Evolutionary conservation across 1,140 invertebrate species (phyloP).

Genomic region (Drosophila sucinea): DNA sequence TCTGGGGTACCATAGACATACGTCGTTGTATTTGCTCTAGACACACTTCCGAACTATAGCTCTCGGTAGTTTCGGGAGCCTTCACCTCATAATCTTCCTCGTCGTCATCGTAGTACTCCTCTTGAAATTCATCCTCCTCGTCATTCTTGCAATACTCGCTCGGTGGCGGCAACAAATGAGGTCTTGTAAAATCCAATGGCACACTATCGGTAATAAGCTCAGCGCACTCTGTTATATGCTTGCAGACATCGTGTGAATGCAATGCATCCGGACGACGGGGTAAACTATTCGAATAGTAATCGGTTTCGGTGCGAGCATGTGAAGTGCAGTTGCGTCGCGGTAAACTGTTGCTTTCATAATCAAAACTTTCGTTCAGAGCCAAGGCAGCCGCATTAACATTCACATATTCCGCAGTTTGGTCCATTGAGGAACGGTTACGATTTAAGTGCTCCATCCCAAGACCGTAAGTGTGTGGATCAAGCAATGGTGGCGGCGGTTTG

Average conservation of each 20-base stretch:
- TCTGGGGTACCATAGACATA: conserved; percentile 69
- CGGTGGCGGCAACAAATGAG: conserved; percentile 71
- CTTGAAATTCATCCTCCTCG: conserved; percentile 55
- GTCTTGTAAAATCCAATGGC: conserved; percentile 67
- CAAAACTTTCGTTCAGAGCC: conserved; percentile 71
- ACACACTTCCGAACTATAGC: conserved; percentile 64
- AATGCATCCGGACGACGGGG: conserved; percentile 59
- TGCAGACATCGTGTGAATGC: conserved; percentile 72
- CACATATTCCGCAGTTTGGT: conserved; percentile 64
- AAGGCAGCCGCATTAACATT: conserved; percentile 67
- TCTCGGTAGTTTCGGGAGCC: conserved; percentile 56
- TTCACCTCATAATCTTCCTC: conserved; percentile 58
- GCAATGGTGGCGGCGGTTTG: conserved; percentile 69
- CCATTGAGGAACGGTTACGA: conserved; percentile 34
- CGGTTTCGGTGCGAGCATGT: conserved; percentile 66
- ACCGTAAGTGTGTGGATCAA: conserved; percentile 62
- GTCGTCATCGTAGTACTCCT: conserved; percentile 53
- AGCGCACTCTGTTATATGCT: conserved; percentile 74
- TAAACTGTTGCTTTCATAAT: conserved; percentile 80
- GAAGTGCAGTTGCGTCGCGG: conserved; percentile 71
- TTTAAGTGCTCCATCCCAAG: conserved; percentile 68
- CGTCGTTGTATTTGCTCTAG: conserved; percentile 53
- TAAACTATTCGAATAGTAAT: conserved; percentile 77
- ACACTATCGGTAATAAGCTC: conserved; percentile 68
- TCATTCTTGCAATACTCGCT: conserved; percentile 76